Evolutionary conservation across 2,888 invertebrate genomes (phyloP), one percentile per base, ranked within the genome.

Genomic region (Ctena decussata): DNA sequence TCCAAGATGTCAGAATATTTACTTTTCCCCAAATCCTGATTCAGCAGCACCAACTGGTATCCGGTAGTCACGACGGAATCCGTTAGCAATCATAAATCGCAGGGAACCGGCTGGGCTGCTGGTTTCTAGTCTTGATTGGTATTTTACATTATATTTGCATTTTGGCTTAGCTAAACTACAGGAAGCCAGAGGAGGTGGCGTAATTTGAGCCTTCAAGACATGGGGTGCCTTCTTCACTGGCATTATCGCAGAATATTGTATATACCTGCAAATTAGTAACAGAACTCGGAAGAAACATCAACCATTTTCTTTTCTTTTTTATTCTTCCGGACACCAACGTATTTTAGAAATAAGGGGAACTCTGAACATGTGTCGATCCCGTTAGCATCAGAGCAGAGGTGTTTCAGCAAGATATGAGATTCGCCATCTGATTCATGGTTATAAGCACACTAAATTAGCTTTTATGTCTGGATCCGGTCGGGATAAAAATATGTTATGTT

Each of bases 1-100:
- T 18, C 57, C 65, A 65, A 65, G 30, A 65, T 65, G 65, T 65
- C 65, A 65, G 65, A 65, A 24, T 60, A 30, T 65, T 18, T 60
- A 30, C 35, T 18, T 6, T 65, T 35, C 46, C 21, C 6, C 1
- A 27, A 57, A 6, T 27, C 15, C 24, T 21, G 35, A 21, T 32
- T 35, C 35, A 18, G 65, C 18, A 65, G 5, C 32, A 65, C 3
- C 8, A 18, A 35, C 65, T 65, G 65, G 65, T 35, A 5, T 35
- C 65, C 5, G 8, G 32, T 5, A 11, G 15, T 65, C 21, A 30
- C 32, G 35, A 18, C 27, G 35, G 21, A n/a, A n/a, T 15, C 53
- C 53, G 5, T 15, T 53, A 15, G n/a, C 21, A 32, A 1, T 35
- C 35, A n/a, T 21, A 35, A 6, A 65, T 11, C 18, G 32, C 35